Percentiles rank a stretch among this genome's conserved stretches.
phyloP scores from a whole-genome alignment of 2,888 invertebrate species.

The Penaeus monodon region DNA sequence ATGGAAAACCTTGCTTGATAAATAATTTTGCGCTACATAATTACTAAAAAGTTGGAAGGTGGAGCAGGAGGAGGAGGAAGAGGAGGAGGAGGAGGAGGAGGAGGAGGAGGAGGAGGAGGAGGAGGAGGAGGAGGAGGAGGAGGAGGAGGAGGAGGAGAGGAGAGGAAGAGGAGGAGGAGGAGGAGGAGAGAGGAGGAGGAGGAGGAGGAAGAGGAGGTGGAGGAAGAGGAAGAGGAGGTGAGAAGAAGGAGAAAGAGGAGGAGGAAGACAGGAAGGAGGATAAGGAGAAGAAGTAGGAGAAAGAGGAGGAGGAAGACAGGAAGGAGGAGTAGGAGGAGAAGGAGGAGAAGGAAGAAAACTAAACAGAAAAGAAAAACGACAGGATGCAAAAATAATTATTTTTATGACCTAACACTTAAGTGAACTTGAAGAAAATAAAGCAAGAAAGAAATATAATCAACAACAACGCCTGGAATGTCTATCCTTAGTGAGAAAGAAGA shows the following conservation, averaged over 20 bases:
- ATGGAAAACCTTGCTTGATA: no score
- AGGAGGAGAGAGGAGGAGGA: no score
- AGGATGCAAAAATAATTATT: no score
- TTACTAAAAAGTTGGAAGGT: not conserved
- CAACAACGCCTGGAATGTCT: not conserved
- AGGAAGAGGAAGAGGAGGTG: not conserved
- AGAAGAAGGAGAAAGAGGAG: not conserved
- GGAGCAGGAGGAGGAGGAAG: not conserved
- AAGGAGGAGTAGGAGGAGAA: not conserved
- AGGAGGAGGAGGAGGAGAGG: not conserved
- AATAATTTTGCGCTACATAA: not conserved
- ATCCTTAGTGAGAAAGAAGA: no score
- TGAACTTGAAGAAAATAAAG: constrained; percentile 1
- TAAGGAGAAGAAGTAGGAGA: not conserved
- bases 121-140: not conserved
- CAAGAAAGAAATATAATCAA: not conserved
- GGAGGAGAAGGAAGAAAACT: not conserved
- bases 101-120: not conserved
- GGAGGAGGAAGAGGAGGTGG: not conserved
- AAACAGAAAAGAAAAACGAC: not conserved
- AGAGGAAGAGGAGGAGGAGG: not conserved
- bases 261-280: not conserved
- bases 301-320: not conserved
- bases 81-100: not conserved
- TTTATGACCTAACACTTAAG: no score